Evolutionary conservation across 2,113 vertebrate species (phyloP).

Genomic region (Hydrochoerus hydrochaeris): DNA sequence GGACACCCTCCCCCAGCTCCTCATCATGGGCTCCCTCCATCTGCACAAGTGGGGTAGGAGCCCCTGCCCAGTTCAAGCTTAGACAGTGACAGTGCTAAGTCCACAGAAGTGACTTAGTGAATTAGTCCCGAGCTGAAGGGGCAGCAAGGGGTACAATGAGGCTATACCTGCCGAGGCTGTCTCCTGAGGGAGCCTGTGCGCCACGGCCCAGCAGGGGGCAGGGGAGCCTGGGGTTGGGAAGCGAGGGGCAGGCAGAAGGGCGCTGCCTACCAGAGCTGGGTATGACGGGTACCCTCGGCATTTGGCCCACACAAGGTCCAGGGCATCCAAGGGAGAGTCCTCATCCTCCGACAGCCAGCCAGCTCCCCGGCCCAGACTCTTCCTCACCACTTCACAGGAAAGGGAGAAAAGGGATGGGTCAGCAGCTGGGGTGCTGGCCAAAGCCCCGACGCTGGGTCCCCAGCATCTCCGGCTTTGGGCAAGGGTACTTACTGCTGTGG

Average conservation of each 20-base stretch:
- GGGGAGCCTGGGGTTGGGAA: background rate
- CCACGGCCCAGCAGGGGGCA: background rate
- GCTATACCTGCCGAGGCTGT: background rate
- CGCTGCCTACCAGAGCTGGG: slow-evolving; percentile 93
- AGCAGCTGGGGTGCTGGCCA: background rate
- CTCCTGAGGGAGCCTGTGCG: slow-evolving; percentile 39
- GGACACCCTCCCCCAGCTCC: slow-evolving; percentile 97
- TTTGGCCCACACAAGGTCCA: slow-evolving; percentile 99
- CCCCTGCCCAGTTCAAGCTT: slow-evolving; percentile 95
- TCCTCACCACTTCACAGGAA: slow-evolving; percentile 92
- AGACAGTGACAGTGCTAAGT: slow-evolving; percentile 96
- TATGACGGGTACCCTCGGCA: slow-evolving; percentile 99
- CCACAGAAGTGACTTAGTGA: slow-evolving; percentile 81
- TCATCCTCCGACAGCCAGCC: slow-evolving; percentile 97
- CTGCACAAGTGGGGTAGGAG: slow-evolving; percentile 95
- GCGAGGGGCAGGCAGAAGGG: background rate
- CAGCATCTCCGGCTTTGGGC: background rate
- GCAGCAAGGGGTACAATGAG: background rate
- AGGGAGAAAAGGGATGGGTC: slow-evolving; percentile 65
- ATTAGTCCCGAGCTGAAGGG: background rate
- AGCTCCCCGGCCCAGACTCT: slow-evolving; percentile 89
- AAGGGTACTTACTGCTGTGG: slow-evolving; percentile 91
- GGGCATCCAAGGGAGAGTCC: slow-evolving; percentile 94
- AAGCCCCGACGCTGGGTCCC: accelerated
- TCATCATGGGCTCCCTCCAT: slow-evolving; percentile 89